Evolutionary conservation across 2,888 invertebrate genomes (phyloP).

Genomic region (Omphaloscelis lunosa): DNA sequence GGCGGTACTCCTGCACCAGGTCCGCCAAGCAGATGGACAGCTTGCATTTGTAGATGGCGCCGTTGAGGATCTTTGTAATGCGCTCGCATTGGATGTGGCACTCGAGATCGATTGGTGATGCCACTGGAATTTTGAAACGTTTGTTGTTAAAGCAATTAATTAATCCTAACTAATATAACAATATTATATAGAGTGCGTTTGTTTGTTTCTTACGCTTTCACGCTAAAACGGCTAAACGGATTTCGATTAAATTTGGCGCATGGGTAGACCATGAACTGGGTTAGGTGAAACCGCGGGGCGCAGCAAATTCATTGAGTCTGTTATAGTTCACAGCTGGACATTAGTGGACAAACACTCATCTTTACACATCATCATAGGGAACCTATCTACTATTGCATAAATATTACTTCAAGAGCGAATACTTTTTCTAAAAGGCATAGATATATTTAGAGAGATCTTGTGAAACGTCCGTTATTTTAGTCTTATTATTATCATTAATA

Average conservation of each 20-base stretch:
- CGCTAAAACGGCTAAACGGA: too few relatives aligned
- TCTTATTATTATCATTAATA: too few relatives aligned
- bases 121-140: constrained; percentile 69
- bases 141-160: not conserved
- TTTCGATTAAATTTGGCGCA: too few relatives aligned
- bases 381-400: not conserved
- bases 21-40: constrained; percentile 83
- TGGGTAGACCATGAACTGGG: too few relatives aligned
- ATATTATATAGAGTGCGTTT: too few relatives aligned
- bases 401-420: not conserved
- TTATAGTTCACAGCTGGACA: not conserved
- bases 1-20: constrained; percentile 82
- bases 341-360: not conserved
- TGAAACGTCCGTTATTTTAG: not conserved
- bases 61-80: constrained; percentile 88
- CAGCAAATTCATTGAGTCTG: not conserved
- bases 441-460: not conserved
- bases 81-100: constrained; percentile 89
- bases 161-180: not conserved
- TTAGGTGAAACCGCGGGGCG: too few relatives aligned
- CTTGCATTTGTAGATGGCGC: constrained; percentile 86
- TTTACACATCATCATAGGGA: too few relatives aligned
- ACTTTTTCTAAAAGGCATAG: not conserved
- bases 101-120: constrained; percentile 88
- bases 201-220: too few relatives aligned